Percentiles rank a stretch among this genome's conserved stretches.
phyloP scores from a whole-genome alignment of 2,888 invertebrate genomes.

The Hirtodrosophila alboralis region DNA sequence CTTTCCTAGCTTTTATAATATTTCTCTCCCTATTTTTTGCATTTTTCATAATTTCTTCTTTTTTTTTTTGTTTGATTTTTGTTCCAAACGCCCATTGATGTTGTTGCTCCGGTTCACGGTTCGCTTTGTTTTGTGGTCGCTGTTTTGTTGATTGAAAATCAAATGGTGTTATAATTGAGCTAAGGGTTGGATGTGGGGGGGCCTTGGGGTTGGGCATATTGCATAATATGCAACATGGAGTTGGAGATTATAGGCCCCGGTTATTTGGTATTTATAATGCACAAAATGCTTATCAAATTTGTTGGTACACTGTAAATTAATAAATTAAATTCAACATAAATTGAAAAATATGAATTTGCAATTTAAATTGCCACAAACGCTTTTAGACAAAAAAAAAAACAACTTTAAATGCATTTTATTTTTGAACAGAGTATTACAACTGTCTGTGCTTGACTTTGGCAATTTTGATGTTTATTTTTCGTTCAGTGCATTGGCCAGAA shows the following conservation, averaged over 20 bases:
- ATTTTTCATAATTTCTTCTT: constrained; percentile 3
- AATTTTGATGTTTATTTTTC: constrained; percentile 12
- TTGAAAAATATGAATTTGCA: too few species aligned
- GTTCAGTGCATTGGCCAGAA: constrained; percentile 28
- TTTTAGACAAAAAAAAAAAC: too few species aligned
- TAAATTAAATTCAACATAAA: not conserved
- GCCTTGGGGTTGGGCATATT: not conserved
- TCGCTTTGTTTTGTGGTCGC: constrained; percentile 49
- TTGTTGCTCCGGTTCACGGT: constrained; percentile 20
- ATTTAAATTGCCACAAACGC: too few species aligned
- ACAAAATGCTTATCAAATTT: constrained; percentile 33
- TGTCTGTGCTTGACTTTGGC: too few species aligned
- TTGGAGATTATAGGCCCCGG: too few species aligned
- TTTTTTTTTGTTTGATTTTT: constrained; percentile 10
- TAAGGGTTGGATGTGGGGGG: not conserved
- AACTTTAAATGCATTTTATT: too few species aligned
- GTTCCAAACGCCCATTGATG: constrained; percentile 21
- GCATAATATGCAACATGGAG: not conserved
- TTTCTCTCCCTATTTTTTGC: too few species aligned
- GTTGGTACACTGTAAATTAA: constrained; percentile 19
- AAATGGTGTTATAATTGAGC: constrained; percentile 61
- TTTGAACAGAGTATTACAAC: too few species aligned
- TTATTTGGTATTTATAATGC: constrained; percentile 34
- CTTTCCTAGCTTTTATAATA: constrained; percentile 22
- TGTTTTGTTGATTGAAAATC: constrained; percentile 59